Evolutionary conservation across 1,140 invertebrate species (phyloP), one percentile per base, ranked within the genome.

Genomic region (Gonioctena quinquepunctata): DNA sequence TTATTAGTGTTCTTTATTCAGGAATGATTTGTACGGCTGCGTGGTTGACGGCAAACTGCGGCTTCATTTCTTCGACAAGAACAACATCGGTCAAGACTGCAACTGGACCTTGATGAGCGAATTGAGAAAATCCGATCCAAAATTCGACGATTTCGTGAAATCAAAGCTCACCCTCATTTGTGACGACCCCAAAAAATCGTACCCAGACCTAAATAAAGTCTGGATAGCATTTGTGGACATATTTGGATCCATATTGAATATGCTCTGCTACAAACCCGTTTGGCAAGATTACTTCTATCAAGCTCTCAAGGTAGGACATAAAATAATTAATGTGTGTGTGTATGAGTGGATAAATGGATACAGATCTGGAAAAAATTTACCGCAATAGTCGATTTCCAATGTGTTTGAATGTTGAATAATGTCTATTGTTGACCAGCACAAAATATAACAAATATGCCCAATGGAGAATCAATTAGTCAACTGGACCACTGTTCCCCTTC

Each of bases 221-320:
- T 96, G 94, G 94, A 60, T 74, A 0, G 82, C 85, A 16, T 95
- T 95, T 76, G 82, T 81, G 49, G 80, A 84, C 0, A 89, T 90
- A 66, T 93, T 96, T 69, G 68, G 21, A 0, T 86, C 87, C 2
- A 83, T 92, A 0, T 79, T 73, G 0, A 87, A 88, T 13, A 6
- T 94, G 49, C 72, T 94, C 3, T 84, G 86, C 1, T 94, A 92
- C 74, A 86, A 88, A 72, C 91, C 92, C 0, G 88, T 92, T 1
- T 93, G 90, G 82, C 87, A 89, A 63, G 87, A 91, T 42, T 91
- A 93, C 78, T 90, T 91, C 74, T 91, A 91, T 71, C 88, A 91
- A 68, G 87, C 88, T 4, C 83, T 96, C 3, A 82, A 88, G n/a
- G n/a, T n/a, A n/a, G n/a, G n/a, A n/a, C n/a, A n/a, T 61, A 23